These are phyloP conservation scores for Hozukius guyotensis DNA, from an alignment of 2,797 vertebrate species.

Conservation along the genomic window DNA sequence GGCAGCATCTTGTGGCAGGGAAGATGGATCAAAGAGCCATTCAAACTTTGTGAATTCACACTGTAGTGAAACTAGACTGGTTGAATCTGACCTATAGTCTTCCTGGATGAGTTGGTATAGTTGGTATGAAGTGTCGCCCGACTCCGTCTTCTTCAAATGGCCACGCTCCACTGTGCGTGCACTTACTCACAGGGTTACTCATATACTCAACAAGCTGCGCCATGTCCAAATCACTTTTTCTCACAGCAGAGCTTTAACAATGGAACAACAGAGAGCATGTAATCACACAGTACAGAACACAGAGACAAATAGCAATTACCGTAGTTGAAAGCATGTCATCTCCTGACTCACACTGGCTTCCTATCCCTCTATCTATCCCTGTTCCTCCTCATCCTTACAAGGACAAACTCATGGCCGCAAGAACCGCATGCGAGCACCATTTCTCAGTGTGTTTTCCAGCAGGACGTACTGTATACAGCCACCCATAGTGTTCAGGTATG, in stretches of 20 bases:
- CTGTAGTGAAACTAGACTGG: not conserved
- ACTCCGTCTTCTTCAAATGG: not conserved
- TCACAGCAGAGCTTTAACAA: constrained; percentile 68
- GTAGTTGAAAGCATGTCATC: constrained; percentile 45
- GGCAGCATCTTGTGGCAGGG: not conserved
- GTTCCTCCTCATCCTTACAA: not conserved
- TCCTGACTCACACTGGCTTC: constrained; percentile 20
- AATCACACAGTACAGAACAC: constrained; percentile 63
- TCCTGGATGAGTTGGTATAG: not conserved
- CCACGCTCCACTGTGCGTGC: not conserved
- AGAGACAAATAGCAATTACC: constrained; percentile 73
- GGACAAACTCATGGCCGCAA: not conserved
- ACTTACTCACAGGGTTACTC: constrained; percentile 64
- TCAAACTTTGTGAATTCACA: not conserved
- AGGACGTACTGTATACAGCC: constrained; percentile 18
- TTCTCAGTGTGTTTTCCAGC: not conserved
- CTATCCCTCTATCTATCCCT: not conserved
- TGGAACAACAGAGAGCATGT: constrained; percentile 64
- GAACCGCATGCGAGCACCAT: not conserved
- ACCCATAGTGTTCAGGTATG: constrained; percentile 62
- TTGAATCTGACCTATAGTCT: not conserved
- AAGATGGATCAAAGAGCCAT: not conserved
- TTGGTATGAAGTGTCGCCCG: not conserved
- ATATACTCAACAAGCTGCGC: constrained; percentile 64
- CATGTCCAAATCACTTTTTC: constrained; percentile 74